Conservation (phyloP, 2,888 invertebrate species). For the Balanococcus diminutus region DNA sequence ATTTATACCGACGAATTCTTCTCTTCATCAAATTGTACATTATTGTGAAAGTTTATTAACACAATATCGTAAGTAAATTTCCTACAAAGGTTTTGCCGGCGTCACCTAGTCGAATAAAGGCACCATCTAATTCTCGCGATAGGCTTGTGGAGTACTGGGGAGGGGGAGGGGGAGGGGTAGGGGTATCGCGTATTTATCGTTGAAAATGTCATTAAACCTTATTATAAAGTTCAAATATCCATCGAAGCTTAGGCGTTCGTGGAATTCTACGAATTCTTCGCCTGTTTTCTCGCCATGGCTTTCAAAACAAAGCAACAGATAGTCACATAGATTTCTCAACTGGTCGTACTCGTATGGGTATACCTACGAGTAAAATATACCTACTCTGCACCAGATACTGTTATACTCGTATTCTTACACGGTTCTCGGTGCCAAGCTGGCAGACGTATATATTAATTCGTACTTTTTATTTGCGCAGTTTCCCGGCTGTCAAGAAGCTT, state of each 20-base stretch:
- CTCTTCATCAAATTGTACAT: too few species aligned
- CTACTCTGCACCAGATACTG: too few species aligned
- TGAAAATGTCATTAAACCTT: background rate
- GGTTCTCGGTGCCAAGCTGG: background rate
- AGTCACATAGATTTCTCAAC: background rate
- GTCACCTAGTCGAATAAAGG: too few species aligned
- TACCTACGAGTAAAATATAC: too few species aligned
- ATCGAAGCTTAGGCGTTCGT: background rate
- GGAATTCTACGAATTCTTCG: background rate
- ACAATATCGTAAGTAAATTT: too few species aligned
- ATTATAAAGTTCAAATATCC: background rate
- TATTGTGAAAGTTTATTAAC: too few species aligned
- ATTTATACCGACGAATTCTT: too few species aligned
- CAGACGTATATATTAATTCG: conserved; percentile 22
- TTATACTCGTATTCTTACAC: background rate
- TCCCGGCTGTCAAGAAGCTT: conserved; percentile 75
- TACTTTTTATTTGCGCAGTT: conserved; percentile 64
- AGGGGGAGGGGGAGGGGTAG: background rate
- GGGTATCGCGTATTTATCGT: background rate
- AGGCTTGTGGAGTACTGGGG: too few species aligned
- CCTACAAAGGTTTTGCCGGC: too few species aligned
- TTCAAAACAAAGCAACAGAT: background rate
- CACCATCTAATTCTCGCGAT: too few species aligned
- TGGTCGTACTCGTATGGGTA: background rate
- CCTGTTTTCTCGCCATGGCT: background rate